phyloP scores from a whole-genome alignment of 2,888 invertebrate species.

The Lasius platythorax region DNA sequence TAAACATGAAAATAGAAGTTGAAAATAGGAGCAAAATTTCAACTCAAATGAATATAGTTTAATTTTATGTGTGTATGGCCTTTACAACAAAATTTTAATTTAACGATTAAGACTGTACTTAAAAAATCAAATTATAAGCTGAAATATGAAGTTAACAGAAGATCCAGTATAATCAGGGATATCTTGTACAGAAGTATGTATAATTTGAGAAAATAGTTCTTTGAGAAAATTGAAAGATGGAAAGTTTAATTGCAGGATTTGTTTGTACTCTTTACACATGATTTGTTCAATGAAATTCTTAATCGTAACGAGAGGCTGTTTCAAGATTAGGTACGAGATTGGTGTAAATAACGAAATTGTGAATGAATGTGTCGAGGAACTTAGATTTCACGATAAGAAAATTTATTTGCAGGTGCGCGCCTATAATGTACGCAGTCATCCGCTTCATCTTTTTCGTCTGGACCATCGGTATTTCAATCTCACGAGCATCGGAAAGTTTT shows the following conservation, averaged over 20 bases:
- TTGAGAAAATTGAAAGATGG: not conserved
- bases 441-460: not conserved
- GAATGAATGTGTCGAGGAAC: not conserved
- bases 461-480: slow-evolving; percentile 23
- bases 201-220: not conserved
- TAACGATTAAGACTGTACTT: not conserved
- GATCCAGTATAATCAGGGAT: not conserved
- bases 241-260: not conserved
- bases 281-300: slow-evolving; percentile 13
- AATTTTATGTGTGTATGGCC: not conserved
- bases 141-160: not conserved
- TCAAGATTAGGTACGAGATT: slow-evolving; percentile 18
- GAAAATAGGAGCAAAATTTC: not conserved
- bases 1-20: too few relatives aligned
- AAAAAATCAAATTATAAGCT: not conserved
- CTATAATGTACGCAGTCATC: slow-evolving; percentile 28
- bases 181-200: not conserved
- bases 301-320: not conserved
- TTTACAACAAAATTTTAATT: not conserved
- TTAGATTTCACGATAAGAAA: not conserved
- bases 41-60: not conserved
- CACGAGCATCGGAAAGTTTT: slow-evolving; percentile 19
- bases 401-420: not conserved
- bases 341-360: not conserved
- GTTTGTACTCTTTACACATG: not conserved